Evolutionary conservation across 2,888 invertebrate genomes (phyloP).

Genomic region (Coelopa pilipes): DNA sequence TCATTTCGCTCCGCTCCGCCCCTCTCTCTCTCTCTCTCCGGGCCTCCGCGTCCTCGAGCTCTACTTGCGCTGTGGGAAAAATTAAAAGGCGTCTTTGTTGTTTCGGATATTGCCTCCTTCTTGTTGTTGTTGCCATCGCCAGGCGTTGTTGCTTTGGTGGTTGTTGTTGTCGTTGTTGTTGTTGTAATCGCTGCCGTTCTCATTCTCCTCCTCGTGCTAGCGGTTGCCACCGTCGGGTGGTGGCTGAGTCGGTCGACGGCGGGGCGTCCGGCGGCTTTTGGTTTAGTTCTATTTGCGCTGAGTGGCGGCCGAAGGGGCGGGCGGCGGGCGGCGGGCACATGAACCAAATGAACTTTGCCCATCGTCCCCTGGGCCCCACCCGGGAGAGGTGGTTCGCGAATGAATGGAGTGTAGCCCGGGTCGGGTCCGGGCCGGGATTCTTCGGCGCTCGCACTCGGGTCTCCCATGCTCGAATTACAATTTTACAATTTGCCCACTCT

Average conservation of each 20-base stretch:
- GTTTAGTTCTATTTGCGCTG: conserved; percentile 2
- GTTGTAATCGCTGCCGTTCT: not conserved
- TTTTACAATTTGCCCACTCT: no score
- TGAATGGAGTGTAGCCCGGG: no score
- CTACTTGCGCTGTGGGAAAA: conserved; percentile 19
- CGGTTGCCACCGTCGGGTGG: not conserved
- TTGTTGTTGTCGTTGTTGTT: conserved; percentile 39
- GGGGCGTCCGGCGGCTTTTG: not conserved
- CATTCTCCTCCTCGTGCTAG: not conserved
- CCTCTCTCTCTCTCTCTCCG: not conserved
- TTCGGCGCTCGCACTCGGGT: no score
- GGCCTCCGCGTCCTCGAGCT: not conserved
- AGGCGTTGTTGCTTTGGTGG: conserved; percentile 22
- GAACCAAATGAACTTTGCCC: no score
- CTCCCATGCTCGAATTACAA: no score
- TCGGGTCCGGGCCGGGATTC: no score
- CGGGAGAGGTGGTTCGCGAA: no score
- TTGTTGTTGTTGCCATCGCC: conserved; percentile 38
- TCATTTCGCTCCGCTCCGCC: conserved; percentile 9
- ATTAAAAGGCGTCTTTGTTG: conserved; percentile 31
- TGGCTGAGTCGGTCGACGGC: not conserved
- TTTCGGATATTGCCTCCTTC: conserved; percentile 35
- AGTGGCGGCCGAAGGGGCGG: no score
- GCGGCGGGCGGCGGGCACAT: no score
- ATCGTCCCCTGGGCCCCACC: no score